Conservation (phyloP, 2,797 vertebrate genomes). For the Nannoperca obscura region DNA sequence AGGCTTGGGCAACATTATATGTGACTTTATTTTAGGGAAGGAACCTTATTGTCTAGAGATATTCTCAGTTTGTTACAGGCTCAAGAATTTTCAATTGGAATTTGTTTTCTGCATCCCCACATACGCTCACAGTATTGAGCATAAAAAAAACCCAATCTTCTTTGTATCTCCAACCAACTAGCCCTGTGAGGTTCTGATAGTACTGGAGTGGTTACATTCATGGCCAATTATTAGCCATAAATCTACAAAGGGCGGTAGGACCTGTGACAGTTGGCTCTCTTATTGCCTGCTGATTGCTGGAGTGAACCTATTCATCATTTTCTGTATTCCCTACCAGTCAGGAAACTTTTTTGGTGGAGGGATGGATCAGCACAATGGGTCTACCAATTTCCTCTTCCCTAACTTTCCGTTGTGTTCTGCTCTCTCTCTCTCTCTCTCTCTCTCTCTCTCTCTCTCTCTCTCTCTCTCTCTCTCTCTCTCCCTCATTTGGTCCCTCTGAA, state of each 20-base stretch:
- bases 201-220: slow-evolving; percentile 53
- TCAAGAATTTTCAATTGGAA: slow-evolving; percentile 32
- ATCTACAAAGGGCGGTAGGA: slow-evolving; percentile 64
- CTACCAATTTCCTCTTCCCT: slow-evolving; percentile 37
- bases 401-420: slow-evolving; percentile 34
- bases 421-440: neutral
- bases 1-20: slow-evolving; percentile 25
- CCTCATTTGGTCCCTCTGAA: slow-evolving; percentile 25
- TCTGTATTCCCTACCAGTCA: slow-evolving; percentile 55
- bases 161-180: slow-evolving; percentile 48
- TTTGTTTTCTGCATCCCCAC: slow-evolving; percentile 28
- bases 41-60: slow-evolving; percentile 6
- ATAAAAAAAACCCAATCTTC: slow-evolving; percentile 41
- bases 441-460: neutral
- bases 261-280: slow-evolving; percentile 69
- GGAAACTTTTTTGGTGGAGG: slow-evolving; percentile 46
- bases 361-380: slow-evolving; percentile 42
- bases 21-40: slow-evolving; percentile 35
- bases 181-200: slow-evolving; percentile 49
- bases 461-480: neutral
- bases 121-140: slow-evolving; percentile 36
- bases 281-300: slow-evolving; percentile 71
- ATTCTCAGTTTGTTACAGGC: slow-evolving; percentile 33
- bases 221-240: slow-evolving; percentile 73
- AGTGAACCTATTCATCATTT: slow-evolving; percentile 76